These are phyloP conservation scores for Drosophila pallidifrons DNA, from an alignment of 1,140 invertebrate genomes.

Conservation along the genomic window DNA sequence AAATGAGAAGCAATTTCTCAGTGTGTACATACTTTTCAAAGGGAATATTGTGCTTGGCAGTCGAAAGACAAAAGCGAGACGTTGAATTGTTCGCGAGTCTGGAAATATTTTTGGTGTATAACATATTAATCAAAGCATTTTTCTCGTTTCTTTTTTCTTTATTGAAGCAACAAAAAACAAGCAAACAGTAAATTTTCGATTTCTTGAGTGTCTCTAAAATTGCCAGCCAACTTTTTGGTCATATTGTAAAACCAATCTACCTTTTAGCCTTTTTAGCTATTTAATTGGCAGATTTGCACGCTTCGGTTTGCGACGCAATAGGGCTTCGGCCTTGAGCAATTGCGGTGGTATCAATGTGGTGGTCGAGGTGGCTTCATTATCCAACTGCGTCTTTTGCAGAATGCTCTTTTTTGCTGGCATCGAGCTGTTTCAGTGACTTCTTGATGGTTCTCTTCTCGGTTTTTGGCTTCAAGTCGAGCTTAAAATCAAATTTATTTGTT, in stretches of 20 bases:
- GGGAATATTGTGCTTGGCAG: background rate
- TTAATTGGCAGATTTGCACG: conserved; percentile 9
- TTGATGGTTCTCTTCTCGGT: conserved; percentile 23
- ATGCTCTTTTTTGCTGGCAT: background rate
- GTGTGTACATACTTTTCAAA: conserved; percentile 2
- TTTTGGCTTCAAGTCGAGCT: conserved; percentile 14
- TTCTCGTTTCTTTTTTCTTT: background rate
- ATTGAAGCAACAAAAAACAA: conserved; percentile 7
- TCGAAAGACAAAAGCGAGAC: background rate
- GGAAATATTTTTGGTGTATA: background rate
- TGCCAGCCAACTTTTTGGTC: background rate
- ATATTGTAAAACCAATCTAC: background rate
- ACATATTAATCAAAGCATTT: conserved; percentile 8
- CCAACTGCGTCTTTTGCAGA: background rate
- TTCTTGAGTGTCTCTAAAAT: background rate
- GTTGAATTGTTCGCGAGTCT: background rate
- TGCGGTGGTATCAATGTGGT: conserved; percentile 30
- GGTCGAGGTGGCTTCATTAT: conserved; percentile 16
- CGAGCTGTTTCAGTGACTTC: conserved; percentile 1
- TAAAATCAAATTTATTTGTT: background rate
- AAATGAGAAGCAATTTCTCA: conserved; percentile 69
- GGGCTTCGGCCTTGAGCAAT: background rate
- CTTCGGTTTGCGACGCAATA: conserved; percentile 25
- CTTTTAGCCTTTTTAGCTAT: background rate
- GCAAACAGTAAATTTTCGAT: conserved; percentile 41